A percentile compares a stretch with the other conserved stretches of the same genome.
Conservation (phyloP, 2,113 vertebrate species). For the Grammomys surdaster region DNA sequence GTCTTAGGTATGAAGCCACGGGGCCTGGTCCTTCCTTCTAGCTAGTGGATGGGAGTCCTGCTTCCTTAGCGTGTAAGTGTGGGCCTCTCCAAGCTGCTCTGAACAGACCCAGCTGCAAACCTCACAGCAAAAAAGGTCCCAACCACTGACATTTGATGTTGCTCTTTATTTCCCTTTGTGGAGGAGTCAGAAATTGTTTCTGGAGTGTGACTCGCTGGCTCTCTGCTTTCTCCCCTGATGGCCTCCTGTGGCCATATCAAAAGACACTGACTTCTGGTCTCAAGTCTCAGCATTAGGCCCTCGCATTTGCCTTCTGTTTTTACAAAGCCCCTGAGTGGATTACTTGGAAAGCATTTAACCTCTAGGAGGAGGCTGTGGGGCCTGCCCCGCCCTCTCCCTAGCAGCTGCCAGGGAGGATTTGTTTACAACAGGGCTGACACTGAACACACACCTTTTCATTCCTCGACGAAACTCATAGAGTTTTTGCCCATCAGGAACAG, state of each 20-base stretch:
- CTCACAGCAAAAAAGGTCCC: neutral
- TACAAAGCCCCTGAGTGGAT: neutral
- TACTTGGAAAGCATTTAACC: neutral
- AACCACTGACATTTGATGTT: neutral
- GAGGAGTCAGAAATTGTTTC: neutral
- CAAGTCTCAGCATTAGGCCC: neutral
- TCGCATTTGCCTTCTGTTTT: neutral
- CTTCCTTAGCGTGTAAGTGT: no score
- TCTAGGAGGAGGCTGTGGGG: neutral
- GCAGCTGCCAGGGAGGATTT: neutral
- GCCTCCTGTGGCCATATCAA: neutral
- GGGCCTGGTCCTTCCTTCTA: neutral
- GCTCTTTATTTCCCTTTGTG: neutral
- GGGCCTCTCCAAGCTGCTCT: neutral
- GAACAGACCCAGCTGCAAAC: neutral
- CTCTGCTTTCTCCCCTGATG: neutral
- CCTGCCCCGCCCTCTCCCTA: neutral
- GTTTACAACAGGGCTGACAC: neutral
- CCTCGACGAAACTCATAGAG: conserved; percentile 96
- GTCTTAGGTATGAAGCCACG: neutral
- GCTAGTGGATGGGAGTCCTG: accelerated
- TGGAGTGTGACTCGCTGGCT: neutral
- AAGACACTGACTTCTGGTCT: neutral
- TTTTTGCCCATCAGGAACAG: conserved; percentile 93
- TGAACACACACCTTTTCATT: conserved; percentile 93